Conservation (phyloP, 2,797 vertebrate species). For the Oreortyx pictus region DNA sequence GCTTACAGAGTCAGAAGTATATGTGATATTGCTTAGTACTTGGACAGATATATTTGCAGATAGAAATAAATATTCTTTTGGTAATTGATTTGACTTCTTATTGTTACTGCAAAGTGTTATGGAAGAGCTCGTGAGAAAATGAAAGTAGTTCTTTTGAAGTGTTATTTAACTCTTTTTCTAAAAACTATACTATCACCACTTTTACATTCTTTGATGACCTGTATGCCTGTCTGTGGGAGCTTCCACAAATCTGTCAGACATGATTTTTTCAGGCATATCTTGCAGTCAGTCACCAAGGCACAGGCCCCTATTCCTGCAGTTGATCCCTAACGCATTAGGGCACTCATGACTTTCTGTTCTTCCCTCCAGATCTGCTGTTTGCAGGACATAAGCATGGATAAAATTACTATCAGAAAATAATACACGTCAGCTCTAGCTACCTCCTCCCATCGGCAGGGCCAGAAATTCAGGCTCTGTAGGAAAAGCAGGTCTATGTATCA, state of each 20-base stretch:
- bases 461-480: background rate
- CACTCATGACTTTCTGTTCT: background rate
- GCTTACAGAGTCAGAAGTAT: background rate
- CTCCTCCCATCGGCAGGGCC: background rate
- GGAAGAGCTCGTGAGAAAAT: background rate
- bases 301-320: background rate
- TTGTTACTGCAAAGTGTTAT: background rate
- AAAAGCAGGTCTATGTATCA: background rate
- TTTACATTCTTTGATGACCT: background rate
- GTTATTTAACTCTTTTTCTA: background rate
- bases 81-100: background rate
- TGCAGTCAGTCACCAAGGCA: background rate
- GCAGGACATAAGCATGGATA: background rate
- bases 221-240: background rate
- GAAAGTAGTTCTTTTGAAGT: background rate
- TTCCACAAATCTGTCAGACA: background rate
- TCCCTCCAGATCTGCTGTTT: background rate
- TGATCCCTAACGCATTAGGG: rapidly evolving
- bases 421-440: background rate
- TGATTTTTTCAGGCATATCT: background rate
- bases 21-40: conserved; percentile 9
- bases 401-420: background rate
- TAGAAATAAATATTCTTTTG: conserved; percentile 23
- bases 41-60: background rate
- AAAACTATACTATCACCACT: background rate